These are phyloP conservation scores for Phymanthus crucifer DNA, from an alignment of 92 coral and sea anemone genomes.

Conservation along the genomic window DNA sequence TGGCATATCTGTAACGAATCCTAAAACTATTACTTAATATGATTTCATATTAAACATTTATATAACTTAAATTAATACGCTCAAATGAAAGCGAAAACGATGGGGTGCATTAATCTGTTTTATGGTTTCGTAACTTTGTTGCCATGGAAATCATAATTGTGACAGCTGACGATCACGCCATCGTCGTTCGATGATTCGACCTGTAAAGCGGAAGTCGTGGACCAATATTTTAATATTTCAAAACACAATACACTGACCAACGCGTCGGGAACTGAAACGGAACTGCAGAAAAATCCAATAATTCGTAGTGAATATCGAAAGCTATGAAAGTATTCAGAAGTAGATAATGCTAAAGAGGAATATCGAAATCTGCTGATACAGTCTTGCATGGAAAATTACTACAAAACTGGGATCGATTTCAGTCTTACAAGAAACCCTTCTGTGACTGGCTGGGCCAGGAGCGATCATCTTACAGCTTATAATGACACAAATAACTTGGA, in stretches of 20 bases:
- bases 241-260: neutral
- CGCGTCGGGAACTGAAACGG: neutral
- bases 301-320: neutral
- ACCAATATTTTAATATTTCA: too few species aligned
- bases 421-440: neutral
- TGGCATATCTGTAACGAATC: neutral
- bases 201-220: neutral
- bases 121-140: neutral
- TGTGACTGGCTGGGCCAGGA: neutral
- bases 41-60: neutral
- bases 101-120: neutral
- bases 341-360: too few species aligned
- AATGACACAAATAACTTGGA: slow-evolving; percentile 9
- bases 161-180: slow-evolving; percentile 10
- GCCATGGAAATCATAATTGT: neutral
- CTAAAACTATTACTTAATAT: neutral
- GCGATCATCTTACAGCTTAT: neutral
- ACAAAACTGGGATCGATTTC: too few species aligned
- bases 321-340: neutral
- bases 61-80: too few species aligned
- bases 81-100: neutral
- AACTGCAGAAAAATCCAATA: neutral
- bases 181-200: slow-evolving; percentile 9
- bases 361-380: too few species aligned
- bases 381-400: too few species aligned